Evolutionary conservation across 2,113 vertebrate species (phyloP).

Genomic region (Euleptes europaea): DNA sequence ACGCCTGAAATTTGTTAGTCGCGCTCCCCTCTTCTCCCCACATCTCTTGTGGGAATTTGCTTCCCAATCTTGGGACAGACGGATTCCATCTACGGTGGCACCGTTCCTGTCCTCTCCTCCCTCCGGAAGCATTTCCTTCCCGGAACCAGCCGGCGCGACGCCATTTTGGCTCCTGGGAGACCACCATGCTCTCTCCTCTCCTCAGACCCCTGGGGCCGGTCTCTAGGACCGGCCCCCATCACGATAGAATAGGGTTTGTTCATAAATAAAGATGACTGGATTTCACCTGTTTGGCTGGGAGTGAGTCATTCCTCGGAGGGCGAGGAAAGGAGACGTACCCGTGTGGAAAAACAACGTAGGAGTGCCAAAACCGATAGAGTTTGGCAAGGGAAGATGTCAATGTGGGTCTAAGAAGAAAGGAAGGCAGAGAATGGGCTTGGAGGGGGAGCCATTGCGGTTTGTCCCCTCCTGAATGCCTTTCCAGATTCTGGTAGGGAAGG

Average conservation of each 20-base stretch:
- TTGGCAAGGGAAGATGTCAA: neutral
- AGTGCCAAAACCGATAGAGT: neutral
- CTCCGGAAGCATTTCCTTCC: conserved; percentile 22
- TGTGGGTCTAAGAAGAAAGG: neutral
- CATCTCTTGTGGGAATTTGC: neutral
- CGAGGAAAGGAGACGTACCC: no score
- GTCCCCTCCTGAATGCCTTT: neutral
- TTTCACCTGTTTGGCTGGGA: conserved; percentile 18
- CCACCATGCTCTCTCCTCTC: neutral
- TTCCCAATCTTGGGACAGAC: neutral
- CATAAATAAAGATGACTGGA: conserved; percentile 65
- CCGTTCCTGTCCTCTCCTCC: conserved; percentile 10
- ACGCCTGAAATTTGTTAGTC: neutral
- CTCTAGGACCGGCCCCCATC: neutral
- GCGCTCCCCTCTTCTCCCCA: neutral
- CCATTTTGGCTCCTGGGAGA: conserved; percentile 7
- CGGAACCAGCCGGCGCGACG: conserved; percentile 43
- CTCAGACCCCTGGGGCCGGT: conserved; percentile 15
- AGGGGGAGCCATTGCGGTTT: neutral
- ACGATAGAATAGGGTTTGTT: conserved; percentile 62
- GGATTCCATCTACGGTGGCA: conserved; percentile 19
- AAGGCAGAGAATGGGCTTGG: no score
- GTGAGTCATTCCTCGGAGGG: neutral
- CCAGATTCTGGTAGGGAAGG: no score
- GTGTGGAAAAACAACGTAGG: neutral